phyloP scores from a whole-genome alignment of 2,888 invertebrate genomes.

The Lepidochrysops patricia region DNA sequence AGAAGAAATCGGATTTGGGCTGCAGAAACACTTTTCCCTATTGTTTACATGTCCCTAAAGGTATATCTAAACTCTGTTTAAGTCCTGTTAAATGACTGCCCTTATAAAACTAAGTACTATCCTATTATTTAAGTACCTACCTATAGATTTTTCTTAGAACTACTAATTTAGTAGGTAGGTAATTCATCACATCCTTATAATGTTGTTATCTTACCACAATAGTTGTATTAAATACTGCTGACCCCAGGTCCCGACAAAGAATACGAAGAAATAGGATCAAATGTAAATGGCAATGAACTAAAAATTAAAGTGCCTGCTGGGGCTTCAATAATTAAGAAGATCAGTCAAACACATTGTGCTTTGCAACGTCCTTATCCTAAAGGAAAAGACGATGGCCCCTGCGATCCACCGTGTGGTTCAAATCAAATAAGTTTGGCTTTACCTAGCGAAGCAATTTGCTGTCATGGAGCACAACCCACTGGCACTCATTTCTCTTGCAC shows the following conservation, averaged over 20 bases:
- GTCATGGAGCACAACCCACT: conserved; percentile 44
- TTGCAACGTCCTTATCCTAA: conserved; percentile 53
- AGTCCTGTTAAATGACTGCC: too few species aligned
- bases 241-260: conserved; percentile 59
- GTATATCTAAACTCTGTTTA: too few species aligned
- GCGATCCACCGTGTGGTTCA: conserved; percentile 55
- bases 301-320: conserved; percentile 62
- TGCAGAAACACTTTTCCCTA: conserved; percentile 62
- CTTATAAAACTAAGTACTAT: too few species aligned
- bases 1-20: conserved; percentile 40
- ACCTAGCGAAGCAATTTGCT: conserved; percentile 51
- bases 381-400: conserved; percentile 36
- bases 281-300: conserved; percentile 58
- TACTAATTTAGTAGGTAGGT: too few species aligned
- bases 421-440: conserved; percentile 58
- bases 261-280: conserved; percentile 65
- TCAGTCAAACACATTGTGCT: conserved; percentile 59
- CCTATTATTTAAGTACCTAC: too few species aligned
- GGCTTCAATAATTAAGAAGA: conserved; percentile 59
- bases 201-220: too few species aligned
- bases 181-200: too few species aligned
- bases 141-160: too few species aligned
- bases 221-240: not conserved
- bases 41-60: conserved; percentile 65
- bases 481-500: conserved; percentile 61